Evolutionary conservation across 2,888 invertebrate genomes (phyloP), one percentile per base, ranked within the genome.

Genomic region (Drosophila emarginata): DNA sequence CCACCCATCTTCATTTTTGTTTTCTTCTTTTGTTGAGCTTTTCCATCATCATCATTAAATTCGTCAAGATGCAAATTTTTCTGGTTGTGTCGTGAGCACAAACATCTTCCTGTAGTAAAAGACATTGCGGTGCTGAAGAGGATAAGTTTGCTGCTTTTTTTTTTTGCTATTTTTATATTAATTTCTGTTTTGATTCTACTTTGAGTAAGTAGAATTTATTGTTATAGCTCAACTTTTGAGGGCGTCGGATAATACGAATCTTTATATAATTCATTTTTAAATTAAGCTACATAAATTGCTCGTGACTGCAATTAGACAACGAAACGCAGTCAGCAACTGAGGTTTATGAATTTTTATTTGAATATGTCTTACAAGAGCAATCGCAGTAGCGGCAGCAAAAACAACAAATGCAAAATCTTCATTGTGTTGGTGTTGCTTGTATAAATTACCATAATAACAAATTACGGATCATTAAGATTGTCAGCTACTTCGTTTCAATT

Each of bases 371-470:
- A 82, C 89, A 82, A 88, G 89, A 88, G 51, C 57, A 39, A 21
- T 60, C 57, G 36, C 23, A 74, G 39, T 61, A 71, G 61, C 57
- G 67, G 18, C 53, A 57, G 2, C 51, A 64, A 11, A 32, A 32
- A 2, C 32, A 32, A 32, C 32, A 32, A 32, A 9, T 32, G 57
- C 53, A 71, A 65, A 69, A 64, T 75, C 74, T 69, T 74, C 59
- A 65, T 76, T 84, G 85, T 88, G 89, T 84, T 88, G 85, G 76
- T 88, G 84, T 80, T 83, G 69, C 73, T 86, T 89, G 88, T 89
- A 86, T 89, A 85, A 85, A 85, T 85, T 85, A 89, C 88, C 88
- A 86, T 89, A 87, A 89, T 89, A 86, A 89, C 88, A 86, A 86
- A 86, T 86, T 86, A 89, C 85, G 89, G 77, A 86, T 86, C 85